Conservation (phyloP, 2,888 invertebrate species). For the Polydrusus tereticollis region DNA sequence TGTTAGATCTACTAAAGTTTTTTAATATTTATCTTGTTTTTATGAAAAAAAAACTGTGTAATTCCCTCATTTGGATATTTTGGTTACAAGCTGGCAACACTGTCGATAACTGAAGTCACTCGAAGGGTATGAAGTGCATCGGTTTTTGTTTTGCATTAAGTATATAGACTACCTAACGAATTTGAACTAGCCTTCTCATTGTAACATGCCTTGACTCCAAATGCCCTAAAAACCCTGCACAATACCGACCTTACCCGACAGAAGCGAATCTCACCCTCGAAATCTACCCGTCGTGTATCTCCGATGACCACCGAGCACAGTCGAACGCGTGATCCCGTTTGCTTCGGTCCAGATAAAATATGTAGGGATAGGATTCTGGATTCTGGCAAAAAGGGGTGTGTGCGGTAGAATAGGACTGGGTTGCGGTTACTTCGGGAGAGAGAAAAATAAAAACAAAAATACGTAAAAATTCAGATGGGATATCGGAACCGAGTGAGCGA, state of each 20-base stretch:
- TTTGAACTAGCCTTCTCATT: conserved; percentile 7
- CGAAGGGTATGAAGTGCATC: no score
- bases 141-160: no score
- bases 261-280: conserved; percentile 2
- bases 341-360: conserved; percentile 48
- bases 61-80: no score
- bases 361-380: conserved; percentile 44
- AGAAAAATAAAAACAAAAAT: background rate
- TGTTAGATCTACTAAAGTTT: no score
- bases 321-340: conserved; percentile 27
- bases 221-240: conserved; percentile 25
- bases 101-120: no score
- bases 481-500: background rate
- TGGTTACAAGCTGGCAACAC: no score
- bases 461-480: background rate
- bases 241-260: conserved; percentile 19
- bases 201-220: no score
- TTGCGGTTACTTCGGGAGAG: background rate
- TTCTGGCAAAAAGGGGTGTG: conserved; percentile 47
- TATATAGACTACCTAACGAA: no score
- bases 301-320: conserved; percentile 11
- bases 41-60: no score
- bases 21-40: no score
- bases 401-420: conserved; percentile 6
- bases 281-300: background rate